phyloP scores from a whole-genome alignment of 1,140 invertebrate species.

The Pogonomyrmex californicus region DNA sequence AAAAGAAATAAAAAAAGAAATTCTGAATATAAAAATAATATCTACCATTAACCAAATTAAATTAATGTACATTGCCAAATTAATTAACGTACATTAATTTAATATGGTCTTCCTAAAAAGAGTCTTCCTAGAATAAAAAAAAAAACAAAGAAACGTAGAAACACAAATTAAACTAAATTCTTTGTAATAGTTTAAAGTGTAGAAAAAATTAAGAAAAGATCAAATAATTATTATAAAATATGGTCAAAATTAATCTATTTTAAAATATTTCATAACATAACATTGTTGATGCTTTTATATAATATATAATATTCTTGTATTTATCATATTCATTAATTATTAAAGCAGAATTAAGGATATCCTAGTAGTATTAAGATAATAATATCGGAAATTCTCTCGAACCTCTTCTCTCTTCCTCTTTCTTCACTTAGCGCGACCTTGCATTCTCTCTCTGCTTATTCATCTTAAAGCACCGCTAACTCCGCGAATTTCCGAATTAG shows the following conservation, averaged over 20 bases:
- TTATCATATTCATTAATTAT: neutral
- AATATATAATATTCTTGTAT: neutral
- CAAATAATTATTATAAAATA: neutral
- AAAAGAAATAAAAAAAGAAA: conserved; percentile 16
- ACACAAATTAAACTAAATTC: neutral
- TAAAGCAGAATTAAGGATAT: neutral
- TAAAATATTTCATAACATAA: neutral
- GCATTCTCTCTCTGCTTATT: conserved; percentile 37
- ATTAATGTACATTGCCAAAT: neutral
- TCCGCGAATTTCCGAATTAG: conserved; percentile 38
- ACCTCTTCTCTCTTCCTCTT: neutral
- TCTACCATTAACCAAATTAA: conserved; percentile 5
- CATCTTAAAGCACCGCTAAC: conserved; percentile 15
- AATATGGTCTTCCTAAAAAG: neutral
- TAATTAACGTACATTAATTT: no score
- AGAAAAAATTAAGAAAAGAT: neutral
- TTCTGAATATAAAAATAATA: neutral
- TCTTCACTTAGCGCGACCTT: conserved; percentile 23
- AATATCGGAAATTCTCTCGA: neutral
- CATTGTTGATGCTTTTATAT: neutral
- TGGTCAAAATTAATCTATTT: neutral
- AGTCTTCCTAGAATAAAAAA: conserved; percentile 26
- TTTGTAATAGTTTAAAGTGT: neutral
- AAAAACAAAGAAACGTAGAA: neutral
- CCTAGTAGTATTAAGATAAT: neutral